Conservation (phyloP, 2,797 vertebrate genomes). For the Gila robusta region DNA sequence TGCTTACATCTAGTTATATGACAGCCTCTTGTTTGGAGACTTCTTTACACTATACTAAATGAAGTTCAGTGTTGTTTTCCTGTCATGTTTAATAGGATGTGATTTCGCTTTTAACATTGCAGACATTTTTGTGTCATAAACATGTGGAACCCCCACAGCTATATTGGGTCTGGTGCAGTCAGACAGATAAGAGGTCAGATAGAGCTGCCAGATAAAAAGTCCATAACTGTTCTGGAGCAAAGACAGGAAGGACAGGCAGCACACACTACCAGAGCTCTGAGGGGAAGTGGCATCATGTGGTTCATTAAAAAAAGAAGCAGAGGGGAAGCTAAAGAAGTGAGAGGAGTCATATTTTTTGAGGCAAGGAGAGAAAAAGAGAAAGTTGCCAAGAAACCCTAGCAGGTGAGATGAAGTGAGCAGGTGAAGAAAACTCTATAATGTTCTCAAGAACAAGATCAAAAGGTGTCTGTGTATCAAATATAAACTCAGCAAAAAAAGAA, state of each 20-base stretch:
- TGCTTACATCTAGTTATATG: constrained; percentile 1
- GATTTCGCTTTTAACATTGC: constrained; percentile 17
- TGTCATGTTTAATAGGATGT: constrained; percentile 34
- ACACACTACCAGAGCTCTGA: constrained; percentile 6
- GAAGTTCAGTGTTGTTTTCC: constrained; percentile 27
- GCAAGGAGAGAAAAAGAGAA: constrained; percentile 8
- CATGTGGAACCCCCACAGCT: background rate
- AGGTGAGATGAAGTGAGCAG: constrained; percentile 6
- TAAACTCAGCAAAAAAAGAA: background rate
- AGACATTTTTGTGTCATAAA: constrained; percentile 32
- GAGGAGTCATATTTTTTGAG: constrained; percentile 14
- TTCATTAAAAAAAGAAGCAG: constrained; percentile 10
- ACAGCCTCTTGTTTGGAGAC: constrained; percentile 6
- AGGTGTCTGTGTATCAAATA: background rate
- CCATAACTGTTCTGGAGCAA: constrained; percentile 54
- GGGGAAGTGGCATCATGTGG: constrained; percentile 10
- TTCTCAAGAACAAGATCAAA: background rate
- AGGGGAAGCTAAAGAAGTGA: constrained; percentile 8
- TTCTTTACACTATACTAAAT: constrained; percentile 2
- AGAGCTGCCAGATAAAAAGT: constrained; percentile 51
- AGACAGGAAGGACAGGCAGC: background rate
- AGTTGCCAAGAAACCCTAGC: background rate
- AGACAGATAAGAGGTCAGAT: constrained; percentile 46
- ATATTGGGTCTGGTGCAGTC: constrained; percentile 20
- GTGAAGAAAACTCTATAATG: background rate